Conservation (phyloP, 2,888 invertebrate species). For the Endotricha flammealis region DNA sequence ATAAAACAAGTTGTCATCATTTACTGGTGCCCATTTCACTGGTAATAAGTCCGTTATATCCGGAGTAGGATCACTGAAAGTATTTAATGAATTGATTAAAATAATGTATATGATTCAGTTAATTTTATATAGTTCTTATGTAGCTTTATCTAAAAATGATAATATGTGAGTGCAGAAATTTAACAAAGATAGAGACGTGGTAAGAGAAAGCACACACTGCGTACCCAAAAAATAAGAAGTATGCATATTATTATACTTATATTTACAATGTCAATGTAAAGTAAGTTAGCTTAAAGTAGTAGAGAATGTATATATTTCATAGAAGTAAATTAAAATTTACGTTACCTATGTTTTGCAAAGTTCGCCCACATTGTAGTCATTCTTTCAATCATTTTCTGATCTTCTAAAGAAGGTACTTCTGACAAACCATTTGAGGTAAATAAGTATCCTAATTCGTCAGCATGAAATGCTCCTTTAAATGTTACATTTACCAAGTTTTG, state of each 20-base stretch:
- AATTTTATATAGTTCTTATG: no score
- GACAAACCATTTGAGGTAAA: slow-evolving; percentile 4
- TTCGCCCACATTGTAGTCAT: slow-evolving; percentile 31
- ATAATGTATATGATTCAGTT: no score
- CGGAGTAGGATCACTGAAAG: slow-evolving; percentile 33
- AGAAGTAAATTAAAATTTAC: background rate
- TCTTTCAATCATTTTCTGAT: slow-evolving; percentile 12
- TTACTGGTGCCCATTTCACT: slow-evolving; percentile 38
- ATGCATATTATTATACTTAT: no score
- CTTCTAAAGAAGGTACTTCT: slow-evolving; percentile 19
- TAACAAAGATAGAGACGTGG: no score
- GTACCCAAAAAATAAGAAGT: no score
- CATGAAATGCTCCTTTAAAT: slow-evolving; percentile 14
- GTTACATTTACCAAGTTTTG: slow-evolving; percentile 15
- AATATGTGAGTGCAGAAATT: no score
- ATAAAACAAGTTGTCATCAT: slow-evolving; percentile 24
- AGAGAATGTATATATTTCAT: no score
- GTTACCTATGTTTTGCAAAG: slow-evolving; percentile 31
- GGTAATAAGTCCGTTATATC: slow-evolving; percentile 32
- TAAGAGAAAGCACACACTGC: no score
- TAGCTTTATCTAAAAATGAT: no score
- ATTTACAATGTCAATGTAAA: no score
- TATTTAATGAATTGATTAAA: no score
- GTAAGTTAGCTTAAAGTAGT: no score
- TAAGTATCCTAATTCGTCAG: slow-evolving; percentile 8